Conservation (phyloP, 2,888 invertebrate genomes). For the Amphiduros pacificus region DNA sequence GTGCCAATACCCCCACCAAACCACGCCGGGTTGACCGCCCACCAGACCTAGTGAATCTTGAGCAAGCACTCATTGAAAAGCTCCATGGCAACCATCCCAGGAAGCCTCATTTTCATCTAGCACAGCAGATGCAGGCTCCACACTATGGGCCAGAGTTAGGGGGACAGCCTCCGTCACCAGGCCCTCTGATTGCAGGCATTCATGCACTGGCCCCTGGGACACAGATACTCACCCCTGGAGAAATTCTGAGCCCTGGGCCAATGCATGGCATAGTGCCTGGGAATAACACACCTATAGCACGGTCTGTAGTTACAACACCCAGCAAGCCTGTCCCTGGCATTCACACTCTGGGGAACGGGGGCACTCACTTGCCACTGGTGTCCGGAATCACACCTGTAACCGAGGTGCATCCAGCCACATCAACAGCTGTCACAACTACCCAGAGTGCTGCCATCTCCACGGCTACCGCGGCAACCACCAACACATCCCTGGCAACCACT, state of each 20-base stretch:
- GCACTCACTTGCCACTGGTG: too few relatives aligned
- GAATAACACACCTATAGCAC: not conserved
- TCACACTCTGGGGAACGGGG: not conserved
- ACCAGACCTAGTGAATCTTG: conserved; percentile 39
- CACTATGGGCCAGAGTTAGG: conserved; percentile 11
- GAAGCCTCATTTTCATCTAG: conserved; percentile 12
- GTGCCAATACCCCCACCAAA: conserved; percentile 1
- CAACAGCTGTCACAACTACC: too few relatives aligned
- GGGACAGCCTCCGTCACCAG: too few relatives aligned
- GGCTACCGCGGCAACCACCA: not conserved
- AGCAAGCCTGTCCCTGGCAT: not conserved
- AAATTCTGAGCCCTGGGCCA: not conserved
- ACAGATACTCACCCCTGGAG: not conserved
- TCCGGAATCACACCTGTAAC: too few relatives aligned
- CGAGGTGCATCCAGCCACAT: too few relatives aligned
- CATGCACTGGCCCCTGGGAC: conserved; percentile 8
- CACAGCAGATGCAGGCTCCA: not conserved
- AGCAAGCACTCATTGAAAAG: conserved; percentile 52
- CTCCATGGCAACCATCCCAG: conserved; percentile 43
- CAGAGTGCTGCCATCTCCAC: too few relatives aligned
- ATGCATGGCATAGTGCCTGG: too few relatives aligned
- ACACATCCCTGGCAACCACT: not conserved
- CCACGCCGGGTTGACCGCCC: conserved; percentile 13
- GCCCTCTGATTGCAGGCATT: too few relatives aligned
- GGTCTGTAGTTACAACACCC: not conserved